Evolutionary conservation across 2,888 invertebrate species (phyloP).

Genomic region (Eupithecia tripunctaria): DNA sequence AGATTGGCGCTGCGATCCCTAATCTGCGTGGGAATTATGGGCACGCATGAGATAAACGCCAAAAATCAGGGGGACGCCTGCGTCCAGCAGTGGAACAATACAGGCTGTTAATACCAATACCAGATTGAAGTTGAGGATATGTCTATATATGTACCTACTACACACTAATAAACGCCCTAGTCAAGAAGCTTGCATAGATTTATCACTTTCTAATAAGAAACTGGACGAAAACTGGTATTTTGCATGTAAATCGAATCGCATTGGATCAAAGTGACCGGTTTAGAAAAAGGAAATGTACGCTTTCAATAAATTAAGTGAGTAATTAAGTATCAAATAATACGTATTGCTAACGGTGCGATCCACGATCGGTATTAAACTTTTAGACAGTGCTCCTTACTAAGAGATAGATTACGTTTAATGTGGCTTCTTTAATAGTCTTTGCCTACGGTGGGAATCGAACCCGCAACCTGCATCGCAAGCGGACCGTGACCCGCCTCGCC

Average conservation of each 20-base stretch:
- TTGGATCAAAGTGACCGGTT: slow-evolving; percentile 2
- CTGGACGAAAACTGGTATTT: slow-evolving; percentile 28
- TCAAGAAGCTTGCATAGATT: slow-evolving; percentile 8
- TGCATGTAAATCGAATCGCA: not conserved
- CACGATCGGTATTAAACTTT: not conserved
- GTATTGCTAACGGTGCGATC: not conserved
- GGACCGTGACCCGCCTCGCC: too few species aligned
- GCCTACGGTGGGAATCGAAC: too few species aligned
- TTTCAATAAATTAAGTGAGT: not conserved
- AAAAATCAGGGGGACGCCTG: too few species aligned
- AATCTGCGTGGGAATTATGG: too few species aligned
- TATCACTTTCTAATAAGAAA: slow-evolving; percentile 25
- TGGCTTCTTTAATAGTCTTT: too few species aligned
- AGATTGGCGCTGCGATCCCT: too few species aligned
- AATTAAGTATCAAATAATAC: not conserved
- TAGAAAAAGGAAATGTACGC: not conserved
- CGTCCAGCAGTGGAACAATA: too few species aligned
- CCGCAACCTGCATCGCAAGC: too few species aligned
- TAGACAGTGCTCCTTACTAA: not conserved
- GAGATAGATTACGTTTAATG: too few species aligned
- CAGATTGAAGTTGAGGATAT: not conserved
- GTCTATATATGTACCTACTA: not conserved
- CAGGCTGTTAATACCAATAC: too few species aligned
- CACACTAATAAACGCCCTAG: not conserved
- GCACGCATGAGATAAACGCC: too few species aligned